Evolutionary conservation across 2,113 vertebrate species (phyloP).

Genomic region (Salvator merianae): DNA sequence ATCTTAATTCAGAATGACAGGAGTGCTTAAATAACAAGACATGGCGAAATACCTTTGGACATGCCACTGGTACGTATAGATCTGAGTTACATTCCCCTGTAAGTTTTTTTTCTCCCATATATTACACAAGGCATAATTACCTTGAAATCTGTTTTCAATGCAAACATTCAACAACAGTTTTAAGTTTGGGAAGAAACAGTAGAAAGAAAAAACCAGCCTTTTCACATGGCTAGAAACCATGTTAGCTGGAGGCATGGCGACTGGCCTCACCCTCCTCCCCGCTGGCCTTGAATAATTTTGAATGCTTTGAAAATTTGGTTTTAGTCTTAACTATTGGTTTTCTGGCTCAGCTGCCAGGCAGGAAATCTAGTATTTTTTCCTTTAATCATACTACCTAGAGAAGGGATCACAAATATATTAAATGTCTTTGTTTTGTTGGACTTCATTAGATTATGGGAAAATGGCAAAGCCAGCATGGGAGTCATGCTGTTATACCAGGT

Average conservation of each 20-base stretch:
- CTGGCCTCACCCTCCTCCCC: background rate
- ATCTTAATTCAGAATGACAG: background rate
- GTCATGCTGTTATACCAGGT: background rate
- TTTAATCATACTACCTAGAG: background rate
- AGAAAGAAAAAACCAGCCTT: too few species aligned
- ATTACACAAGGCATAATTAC: background rate
- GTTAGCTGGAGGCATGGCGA: background rate
- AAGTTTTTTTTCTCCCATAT: background rate
- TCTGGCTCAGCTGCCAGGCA: background rate
- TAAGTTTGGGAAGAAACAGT: background rate
- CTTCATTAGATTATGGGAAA: background rate
- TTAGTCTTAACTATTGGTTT: background rate
- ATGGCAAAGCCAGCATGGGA: background rate
- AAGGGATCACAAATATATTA: background rate
- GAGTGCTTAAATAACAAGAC: background rate
- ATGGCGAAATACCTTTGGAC: background rate
- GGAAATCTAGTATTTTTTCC: background rate
- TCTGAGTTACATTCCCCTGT: background rate
- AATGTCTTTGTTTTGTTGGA: background rate
- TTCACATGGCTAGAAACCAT: background rate
- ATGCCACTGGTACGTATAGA: background rate
- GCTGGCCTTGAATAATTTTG: background rate
- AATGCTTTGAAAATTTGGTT: background rate
- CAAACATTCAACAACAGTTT: background rate
- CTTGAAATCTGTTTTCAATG: background rate